These are phyloP conservation scores for Philaethria dido DNA, from an alignment of 2,888 invertebrate species.

Conservation along the genomic window DNA sequence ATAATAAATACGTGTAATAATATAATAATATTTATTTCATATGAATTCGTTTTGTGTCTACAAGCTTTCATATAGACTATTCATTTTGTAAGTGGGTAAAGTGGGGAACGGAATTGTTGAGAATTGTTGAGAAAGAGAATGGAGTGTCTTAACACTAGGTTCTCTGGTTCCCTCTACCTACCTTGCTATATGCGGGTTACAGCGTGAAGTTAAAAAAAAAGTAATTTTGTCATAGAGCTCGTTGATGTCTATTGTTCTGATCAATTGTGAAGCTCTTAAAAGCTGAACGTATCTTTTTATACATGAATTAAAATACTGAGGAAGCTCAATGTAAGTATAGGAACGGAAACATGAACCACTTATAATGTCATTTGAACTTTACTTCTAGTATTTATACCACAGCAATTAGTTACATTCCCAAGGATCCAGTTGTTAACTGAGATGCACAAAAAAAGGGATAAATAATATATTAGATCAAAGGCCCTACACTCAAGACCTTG, in stretches of 20 bases:
- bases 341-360: constrained; percentile 4
- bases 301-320: not conserved
- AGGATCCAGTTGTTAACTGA: constrained; percentile 30
- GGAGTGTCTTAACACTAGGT: too few species aligned
- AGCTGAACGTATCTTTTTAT: not conserved
- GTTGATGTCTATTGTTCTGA: constrained; percentile 23
- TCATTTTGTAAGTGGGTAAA: too few species aligned
- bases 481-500: constrained; percentile 49
- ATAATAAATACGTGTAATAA: too few species aligned
- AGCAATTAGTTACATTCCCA: constrained; percentile 20
- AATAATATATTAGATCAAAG: constrained; percentile 39
- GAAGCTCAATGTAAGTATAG: not conserved
- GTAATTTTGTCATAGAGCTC: constrained; percentile 2
- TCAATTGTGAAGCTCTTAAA: not conserved
- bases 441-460: constrained; percentile 26
- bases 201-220: too few species aligned
- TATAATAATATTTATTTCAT: too few species aligned
- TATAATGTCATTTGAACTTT: constrained; percentile 10
- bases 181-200: too few species aligned
- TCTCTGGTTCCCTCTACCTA: too few species aligned
- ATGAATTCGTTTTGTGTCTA: too few species aligned
- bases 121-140: too few species aligned
- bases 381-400: constrained; percentile 13
- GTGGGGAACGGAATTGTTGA: too few species aligned
- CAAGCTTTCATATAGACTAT: too few species aligned